Conservation (phyloP, 2,113 vertebrate species). For the Ia io region DNA sequence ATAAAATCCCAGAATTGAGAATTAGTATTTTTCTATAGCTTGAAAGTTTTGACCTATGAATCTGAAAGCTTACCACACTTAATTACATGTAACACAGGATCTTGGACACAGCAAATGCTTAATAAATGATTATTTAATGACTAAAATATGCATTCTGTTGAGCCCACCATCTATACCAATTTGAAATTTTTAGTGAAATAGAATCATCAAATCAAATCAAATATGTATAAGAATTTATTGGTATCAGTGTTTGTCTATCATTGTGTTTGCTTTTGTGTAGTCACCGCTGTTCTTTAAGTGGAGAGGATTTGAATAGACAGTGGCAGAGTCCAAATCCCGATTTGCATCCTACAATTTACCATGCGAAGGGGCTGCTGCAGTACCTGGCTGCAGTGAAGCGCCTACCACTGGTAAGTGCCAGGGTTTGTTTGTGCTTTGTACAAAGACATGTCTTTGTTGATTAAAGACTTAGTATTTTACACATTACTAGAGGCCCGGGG, state of each 20-base stretch:
- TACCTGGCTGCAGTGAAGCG: constrained; percentile 95
- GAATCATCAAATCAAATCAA: not conserved
- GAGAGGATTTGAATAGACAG: constrained; percentile 98
- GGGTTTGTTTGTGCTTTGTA: not conserved
- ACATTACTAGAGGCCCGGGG: not conserved
- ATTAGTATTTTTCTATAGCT: constrained; percentile 7
- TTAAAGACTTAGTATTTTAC: not conserved
- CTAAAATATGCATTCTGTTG: not conserved
- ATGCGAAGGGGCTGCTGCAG: constrained; percentile 96
- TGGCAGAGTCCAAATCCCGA: constrained; percentile 95
- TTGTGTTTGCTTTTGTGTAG: constrained; percentile 76
- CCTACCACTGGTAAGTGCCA: constrained; percentile 91
- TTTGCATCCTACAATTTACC: constrained; percentile 98
- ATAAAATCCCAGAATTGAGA: not conserved
- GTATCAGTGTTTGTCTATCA: not conserved
- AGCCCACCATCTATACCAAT: not conserved
- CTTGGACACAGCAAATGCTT: not conserved
- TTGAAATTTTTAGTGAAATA: constrained; percentile 32
- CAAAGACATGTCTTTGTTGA: not conserved
- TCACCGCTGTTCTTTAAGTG: constrained; percentile 98
- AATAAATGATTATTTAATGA: not conserved
- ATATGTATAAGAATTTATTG: not conserved
- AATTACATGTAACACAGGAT: not conserved
- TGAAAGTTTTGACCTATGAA: not conserved
- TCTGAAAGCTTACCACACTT: not conserved